A percentile compares a stretch with the other conserved stretches of the same genome.
Evolutionary conservation across 2,113 vertebrate species (phyloP).

Genomic region (Pomatostomus ruficeps): DNA sequence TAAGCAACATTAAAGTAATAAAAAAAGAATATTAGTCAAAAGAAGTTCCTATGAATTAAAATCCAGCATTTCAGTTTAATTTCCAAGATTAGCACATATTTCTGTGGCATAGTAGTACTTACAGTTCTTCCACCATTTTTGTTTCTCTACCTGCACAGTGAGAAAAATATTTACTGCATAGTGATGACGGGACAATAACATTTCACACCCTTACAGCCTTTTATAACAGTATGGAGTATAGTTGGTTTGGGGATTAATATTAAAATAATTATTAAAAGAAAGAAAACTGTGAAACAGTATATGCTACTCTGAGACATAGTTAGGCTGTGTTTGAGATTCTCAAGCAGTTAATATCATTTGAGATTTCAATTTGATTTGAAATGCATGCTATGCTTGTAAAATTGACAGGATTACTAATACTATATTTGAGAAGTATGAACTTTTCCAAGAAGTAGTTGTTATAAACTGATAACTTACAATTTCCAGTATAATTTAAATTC

Average conservation of each 20-base stretch:
- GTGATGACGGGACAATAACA: not conserved
- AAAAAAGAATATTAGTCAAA: not conserved
- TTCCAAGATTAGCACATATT: not conserved
- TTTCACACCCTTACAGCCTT: not conserved
- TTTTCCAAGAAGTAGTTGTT: not conserved
- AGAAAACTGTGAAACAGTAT: not conserved
- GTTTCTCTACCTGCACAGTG: not conserved
- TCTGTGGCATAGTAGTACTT: not conserved
- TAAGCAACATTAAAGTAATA: not conserved
- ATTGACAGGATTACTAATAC: not conserved
- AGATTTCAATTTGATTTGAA: not conserved
- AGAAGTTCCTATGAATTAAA: not conserved
- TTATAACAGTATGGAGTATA: not conserved
- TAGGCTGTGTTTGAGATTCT: not conserved
- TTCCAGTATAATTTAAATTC: not conserved
- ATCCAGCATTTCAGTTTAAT: not conserved
- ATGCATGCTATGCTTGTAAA: not conserved
- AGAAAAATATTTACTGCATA: not conserved
- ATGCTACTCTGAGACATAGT: not conserved
- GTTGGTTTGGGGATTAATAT: not conserved
- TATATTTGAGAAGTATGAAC: not conserved
- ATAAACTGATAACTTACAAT: not conserved
- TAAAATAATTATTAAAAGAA: not conserved
- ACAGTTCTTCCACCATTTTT: not conserved
- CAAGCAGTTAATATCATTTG: not conserved